These are phyloP conservation scores for Eustalomyia histrio DNA, from an alignment of 2,888 invertebrate species.

Conservation along the genomic window DNA sequence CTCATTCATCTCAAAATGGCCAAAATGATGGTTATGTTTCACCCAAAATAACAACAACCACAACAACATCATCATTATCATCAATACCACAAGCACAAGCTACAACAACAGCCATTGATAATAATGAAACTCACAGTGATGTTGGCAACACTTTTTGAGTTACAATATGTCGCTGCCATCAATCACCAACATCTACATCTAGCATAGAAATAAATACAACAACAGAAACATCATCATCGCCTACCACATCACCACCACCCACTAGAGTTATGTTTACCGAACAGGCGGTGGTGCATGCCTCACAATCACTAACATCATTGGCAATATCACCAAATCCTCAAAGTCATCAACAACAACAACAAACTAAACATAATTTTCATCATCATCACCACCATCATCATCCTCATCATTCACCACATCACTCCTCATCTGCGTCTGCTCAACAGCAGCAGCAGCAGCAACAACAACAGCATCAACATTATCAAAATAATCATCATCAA, in stretches of 20 bases:
- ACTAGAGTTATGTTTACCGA: conserved; percentile 71
- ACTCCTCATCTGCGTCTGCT: conserved; percentile 13
- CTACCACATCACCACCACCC: conserved; percentile 70
- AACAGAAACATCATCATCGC: conserved; percentile 62
- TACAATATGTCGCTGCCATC: conserved; percentile 79
- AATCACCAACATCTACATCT: conserved; percentile 67
- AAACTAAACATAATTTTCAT: conserved; percentile 30
- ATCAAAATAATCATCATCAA: conserved; percentile 36
- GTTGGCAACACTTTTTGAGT: conserved; percentile 78
- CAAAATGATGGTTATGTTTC: conserved; percentile 74
- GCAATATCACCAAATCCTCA: conserved; percentile 42
- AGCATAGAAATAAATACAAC: conserved; percentile 63
- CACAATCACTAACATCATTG: conserved; percentile 64
- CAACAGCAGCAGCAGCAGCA: conserved; percentile 38
- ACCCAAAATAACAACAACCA: conserved; percentile 71
- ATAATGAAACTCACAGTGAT: conserved; percentile 69
- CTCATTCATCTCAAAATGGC: conserved; percentile 68
- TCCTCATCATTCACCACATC: conserved; percentile 36
- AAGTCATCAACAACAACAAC: conserved; percentile 37
- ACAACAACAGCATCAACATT: conserved; percentile 33
- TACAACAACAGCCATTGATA: conserved; percentile 36
- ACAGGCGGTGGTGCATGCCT: conserved; percentile 73
- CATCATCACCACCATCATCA: conserved; percentile 43
- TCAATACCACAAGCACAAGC: conserved; percentile 36
- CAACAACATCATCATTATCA: conserved; percentile 60